Percentiles rank a stretch among this genome's conserved stretches.
Conservation (phyloP, 2,797 vertebrate genomes). For the Syngnathus rostellatus region DNA sequence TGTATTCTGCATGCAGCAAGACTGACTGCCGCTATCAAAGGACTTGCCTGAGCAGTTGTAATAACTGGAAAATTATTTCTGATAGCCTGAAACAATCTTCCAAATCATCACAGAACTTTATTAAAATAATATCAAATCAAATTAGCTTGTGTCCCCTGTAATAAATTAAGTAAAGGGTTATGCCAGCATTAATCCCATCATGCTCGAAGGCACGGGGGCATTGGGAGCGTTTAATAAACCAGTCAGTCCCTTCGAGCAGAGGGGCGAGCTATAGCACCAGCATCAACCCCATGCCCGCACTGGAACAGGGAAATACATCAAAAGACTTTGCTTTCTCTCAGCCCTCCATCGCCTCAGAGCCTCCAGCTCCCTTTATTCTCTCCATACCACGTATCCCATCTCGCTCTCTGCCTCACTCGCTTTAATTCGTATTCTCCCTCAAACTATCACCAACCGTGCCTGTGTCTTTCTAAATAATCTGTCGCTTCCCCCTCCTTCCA, state of each 20-base stretch:
- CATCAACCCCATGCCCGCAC: constrained; percentile 54
- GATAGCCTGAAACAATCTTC: constrained; percentile 99
- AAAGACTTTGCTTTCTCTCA: constrained; percentile 69
- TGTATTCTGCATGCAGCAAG: constrained; percentile 94
- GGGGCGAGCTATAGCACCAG: constrained; percentile 65
- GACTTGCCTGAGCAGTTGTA: constrained; percentile 96
- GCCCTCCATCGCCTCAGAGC: constrained; percentile 27
- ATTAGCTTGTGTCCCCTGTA: constrained; percentile 96
- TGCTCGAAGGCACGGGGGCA: constrained; percentile 92
- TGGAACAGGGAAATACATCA: constrained; percentile 85
- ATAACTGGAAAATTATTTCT: constrained; percentile 99
- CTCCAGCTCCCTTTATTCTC: constrained; percentile 42
- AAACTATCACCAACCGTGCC: constrained; percentile 43
- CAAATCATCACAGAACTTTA: constrained; percentile 99
- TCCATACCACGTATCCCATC: constrained; percentile 53
- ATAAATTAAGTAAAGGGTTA: constrained; percentile 99
- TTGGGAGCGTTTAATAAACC: constrained; percentile 97
- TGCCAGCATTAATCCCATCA: constrained; percentile 99
- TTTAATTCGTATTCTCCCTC: constrained; percentile 27
- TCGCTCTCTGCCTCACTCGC: constrained; percentile 15
- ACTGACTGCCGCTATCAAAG: constrained; percentile 96
- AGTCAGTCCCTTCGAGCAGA: constrained; percentile 83
- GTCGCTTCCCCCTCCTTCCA: constrained; percentile 57
- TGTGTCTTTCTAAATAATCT: constrained; percentile 86
- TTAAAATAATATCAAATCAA: constrained; percentile 99